Evolutionary conservation across 2,888 invertebrate genomes (phyloP).

Genomic region (Sinohyriopsis cumingii): DNA sequence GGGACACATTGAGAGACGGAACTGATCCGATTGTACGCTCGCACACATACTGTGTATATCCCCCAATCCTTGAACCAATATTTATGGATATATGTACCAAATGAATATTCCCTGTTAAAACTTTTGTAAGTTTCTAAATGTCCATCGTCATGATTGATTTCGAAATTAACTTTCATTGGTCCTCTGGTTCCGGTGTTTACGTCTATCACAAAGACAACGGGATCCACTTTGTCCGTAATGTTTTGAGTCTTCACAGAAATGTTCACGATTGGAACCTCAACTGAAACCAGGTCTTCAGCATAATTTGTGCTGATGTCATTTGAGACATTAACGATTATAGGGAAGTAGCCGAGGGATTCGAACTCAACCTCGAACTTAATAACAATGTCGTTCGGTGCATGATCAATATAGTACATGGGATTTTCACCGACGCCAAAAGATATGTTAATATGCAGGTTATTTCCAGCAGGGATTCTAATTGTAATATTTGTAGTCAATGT

Average conservation of each 20-base stretch:
- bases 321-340: constrained; percentile 44
- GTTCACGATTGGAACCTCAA: constrained; percentile 61
- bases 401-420: constrained; percentile 48
- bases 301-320: constrained; percentile 59
- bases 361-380: constrained; percentile 48
- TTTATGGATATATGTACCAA: constrained; percentile 43
- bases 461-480: constrained; percentile 49
- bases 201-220: constrained; percentile 50
- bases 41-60: constrained; percentile 58
- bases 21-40: constrained; percentile 61
- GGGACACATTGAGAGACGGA: constrained; percentile 35
- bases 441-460: constrained; percentile 53
- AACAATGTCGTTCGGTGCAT: constrained; percentile 22
- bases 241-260: constrained; percentile 42
- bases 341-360: constrained; percentile 54
- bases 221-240: constrained; percentile 48
- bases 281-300: constrained; percentile 49
- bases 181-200: constrained; percentile 53
- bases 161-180: constrained; percentile 51
- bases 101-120: constrained; percentile 33
- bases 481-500: constrained; percentile 52
- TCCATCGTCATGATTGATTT: constrained; percentile 61
- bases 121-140: constrained; percentile 24
- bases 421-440: constrained; percentile 60
- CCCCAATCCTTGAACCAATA: constrained; percentile 65